phyloP scores from a whole-genome alignment of 2,797 vertebrate species.

The Geotrypetes seraphini region DNA sequence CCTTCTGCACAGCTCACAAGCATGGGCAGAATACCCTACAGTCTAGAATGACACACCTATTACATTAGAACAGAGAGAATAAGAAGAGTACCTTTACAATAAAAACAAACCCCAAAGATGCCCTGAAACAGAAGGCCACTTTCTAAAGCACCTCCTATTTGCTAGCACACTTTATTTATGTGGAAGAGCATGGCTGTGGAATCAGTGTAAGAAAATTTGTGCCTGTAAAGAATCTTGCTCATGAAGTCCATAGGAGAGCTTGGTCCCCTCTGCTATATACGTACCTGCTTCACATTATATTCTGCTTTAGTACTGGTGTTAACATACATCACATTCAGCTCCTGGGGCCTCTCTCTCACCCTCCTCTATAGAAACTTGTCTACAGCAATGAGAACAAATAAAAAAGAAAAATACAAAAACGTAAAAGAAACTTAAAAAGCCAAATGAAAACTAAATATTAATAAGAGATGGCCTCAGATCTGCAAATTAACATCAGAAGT shows the following conservation, averaged over 20 bases:
- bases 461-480: conserved; percentile 1
- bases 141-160: too few species aligned
- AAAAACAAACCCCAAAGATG: too few species aligned
- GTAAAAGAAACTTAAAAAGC: conserved; percentile 11
- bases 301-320: conserved; percentile 73
- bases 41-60: too few species aligned
- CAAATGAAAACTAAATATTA: background rate
- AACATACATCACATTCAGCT: conserved; percentile 74
- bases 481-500: background rate
- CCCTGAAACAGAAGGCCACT: too few species aligned
- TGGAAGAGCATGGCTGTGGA: background rate
- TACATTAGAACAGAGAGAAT: too few species aligned
- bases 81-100: too few species aligned
- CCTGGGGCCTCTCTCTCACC: conserved; percentile 67
- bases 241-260: background rate
- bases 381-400: conserved; percentile 44
- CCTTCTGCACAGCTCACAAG: too few species aligned
- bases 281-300: conserved; percentile 69
- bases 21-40: too few species aligned
- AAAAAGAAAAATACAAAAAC: conserved; percentile 25
- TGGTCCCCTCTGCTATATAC: conserved; percentile 16
- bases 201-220: too few species aligned
- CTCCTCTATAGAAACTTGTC: conserved; percentile 74
- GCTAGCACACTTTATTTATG: too few species aligned
- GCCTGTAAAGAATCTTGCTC: background rate